Percentiles rank a stretch among this genome's conserved stretches.
These are phyloP conservation scores for Xenopus tropicalis DNA, from an alignment of 2,113 vertebrate genomes.

Conservation along the genomic window UCB_Xtro_10.0 CM004443.2:127670001-127670500, in stretches of 20 bases:
- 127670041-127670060: slow-evolving; percentile 27
- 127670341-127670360: not conserved
- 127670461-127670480: too few relatives aligned
- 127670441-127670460: too few relatives aligned
- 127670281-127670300: not conserved
- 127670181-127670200: not conserved
- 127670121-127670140: slow-evolving; percentile 19
- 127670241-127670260: not conserved
- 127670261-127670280: not conserved
- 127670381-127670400: too few relatives aligned
- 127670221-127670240: not conserved
- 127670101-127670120: slow-evolving; percentile 38
- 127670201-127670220: slow-evolving; percentile 1
- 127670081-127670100: slow-evolving; percentile 34
- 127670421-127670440: too few relatives aligned
- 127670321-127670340: not conserved
- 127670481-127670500: too few relatives aligned
- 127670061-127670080: slow-evolving; percentile 39
- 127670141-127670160: slow-evolving; percentile 2
- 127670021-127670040: slow-evolving; percentile 14
- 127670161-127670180: not conserved
- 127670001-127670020: slow-evolving; percentile 18
- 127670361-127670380: too few relatives aligned
- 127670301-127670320: not conserved
- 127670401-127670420: too few relatives aligned